Conservation (phyloP, 2,888 invertebrate species). For the Ypsolopha scabrella region DNA sequence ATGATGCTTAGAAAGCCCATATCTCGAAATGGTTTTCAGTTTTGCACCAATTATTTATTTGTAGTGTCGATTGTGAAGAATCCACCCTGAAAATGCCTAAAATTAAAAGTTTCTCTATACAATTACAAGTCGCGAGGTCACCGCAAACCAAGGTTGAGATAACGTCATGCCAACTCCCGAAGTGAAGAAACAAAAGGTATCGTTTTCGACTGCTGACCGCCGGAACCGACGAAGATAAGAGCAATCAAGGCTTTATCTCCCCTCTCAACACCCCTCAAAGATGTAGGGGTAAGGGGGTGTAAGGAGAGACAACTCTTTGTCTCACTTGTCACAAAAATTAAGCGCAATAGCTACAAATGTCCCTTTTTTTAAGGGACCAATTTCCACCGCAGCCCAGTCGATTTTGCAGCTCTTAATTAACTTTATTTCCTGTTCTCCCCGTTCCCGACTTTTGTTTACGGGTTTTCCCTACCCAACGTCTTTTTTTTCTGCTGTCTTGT, state of each 20-base stretch:
- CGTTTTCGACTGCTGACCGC: constrained; percentile 61
- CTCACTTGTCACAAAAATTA: constrained; percentile 71
- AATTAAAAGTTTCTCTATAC: constrained; percentile 15
- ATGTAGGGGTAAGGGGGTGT: neutral
- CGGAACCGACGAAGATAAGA: constrained; percentile 53
- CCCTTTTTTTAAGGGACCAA: constrained; percentile 67
- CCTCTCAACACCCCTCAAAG: constrained; percentile 20
- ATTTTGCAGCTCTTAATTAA: constrained; percentile 70
- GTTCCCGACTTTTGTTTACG: constrained; percentile 63
- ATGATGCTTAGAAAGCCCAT: too few species aligned
- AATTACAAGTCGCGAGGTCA: constrained; percentile 60
- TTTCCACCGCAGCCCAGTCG: constrained; percentile 70
- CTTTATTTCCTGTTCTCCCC: constrained; percentile 69
- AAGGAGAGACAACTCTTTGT: constrained; percentile 31
- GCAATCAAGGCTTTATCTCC: constrained; percentile 49
- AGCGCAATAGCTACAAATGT: constrained; percentile 70
- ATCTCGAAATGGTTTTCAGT: too few species aligned
- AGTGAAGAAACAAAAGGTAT: constrained; percentile 65
- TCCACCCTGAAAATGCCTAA: too few species aligned
- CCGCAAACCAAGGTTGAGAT: constrained; percentile 43
- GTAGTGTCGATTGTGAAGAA: too few species aligned
- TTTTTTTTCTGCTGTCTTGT: constrained; percentile 64
- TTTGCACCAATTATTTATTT: too few species aligned
- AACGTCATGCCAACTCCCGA: constrained; percentile 62
- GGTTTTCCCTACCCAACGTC: constrained; percentile 24